A percentile compares a stretch with the other conserved stretches of the same genome.
These are phyloP conservation scores for Psittacula cyanocephala DNA, from an alignment of 2,113 vertebrate genomes.

Conservation along the genomic window DNA sequence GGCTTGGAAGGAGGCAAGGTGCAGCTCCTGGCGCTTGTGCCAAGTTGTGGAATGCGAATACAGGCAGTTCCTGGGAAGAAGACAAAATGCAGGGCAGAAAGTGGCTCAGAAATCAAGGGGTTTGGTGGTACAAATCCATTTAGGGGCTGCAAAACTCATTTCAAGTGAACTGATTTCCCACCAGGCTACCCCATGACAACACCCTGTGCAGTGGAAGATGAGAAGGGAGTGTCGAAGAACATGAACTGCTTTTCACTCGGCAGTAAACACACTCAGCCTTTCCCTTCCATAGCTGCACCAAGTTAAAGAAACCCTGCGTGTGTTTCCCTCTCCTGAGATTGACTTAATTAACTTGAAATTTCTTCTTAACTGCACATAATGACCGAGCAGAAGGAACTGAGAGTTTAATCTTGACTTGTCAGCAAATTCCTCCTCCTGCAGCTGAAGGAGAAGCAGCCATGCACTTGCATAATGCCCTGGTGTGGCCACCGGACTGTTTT, in stretches of 20 bases:
- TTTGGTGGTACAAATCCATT: not conserved
- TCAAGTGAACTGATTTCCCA: not conserved
- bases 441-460: slow-evolving; percentile 17
- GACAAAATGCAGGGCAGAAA: not conserved
- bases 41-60: not conserved
- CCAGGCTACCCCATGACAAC: not conserved
- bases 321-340: slow-evolving; percentile 34
- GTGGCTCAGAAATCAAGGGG: not conserved
- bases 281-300: not conserved
- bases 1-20: slow-evolving; percentile 26
- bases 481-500: slow-evolving; percentile 60
- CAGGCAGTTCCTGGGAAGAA: not conserved
- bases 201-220: not conserved
- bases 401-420: slow-evolving; percentile 48
- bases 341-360: slow-evolving; percentile 52
- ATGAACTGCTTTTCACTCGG: not conserved
- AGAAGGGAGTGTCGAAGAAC: not conserved
- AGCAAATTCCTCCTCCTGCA: slow-evolving; percentile 50
- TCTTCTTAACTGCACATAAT: slow-evolving; percentile 28
- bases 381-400: slow-evolving; percentile 25
- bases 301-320: not conserved
- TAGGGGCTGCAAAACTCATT: not conserved
- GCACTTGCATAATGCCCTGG: slow-evolving; percentile 52
- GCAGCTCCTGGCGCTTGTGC: not conserved
- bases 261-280: not conserved